Evolutionary conservation across 1,140 invertebrate species (phyloP), one percentile per base, ranked within the genome.

Genomic region (Chlorops oryzae): DNA sequence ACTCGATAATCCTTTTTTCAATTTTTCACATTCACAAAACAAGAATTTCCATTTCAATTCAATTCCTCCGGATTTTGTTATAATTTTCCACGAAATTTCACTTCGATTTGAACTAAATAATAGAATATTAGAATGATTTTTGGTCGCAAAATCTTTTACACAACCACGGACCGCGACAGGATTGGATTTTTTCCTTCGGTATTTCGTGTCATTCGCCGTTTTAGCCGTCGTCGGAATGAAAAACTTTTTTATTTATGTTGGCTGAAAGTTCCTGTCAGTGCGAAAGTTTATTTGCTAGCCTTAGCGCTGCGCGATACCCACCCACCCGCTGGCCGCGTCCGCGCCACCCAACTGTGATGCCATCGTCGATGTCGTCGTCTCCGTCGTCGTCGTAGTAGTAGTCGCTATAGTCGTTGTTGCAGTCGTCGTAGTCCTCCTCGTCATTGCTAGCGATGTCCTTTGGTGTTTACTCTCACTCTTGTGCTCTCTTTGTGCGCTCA

Each of bases 191-290:
- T 54, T 54, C 48, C 44, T 54, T 54, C 48, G 47, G 52, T 54
- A 50, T 54, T 50, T 54, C 43, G 54, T 51, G 54, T 69, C 65
- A 70, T 64, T 70, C 66, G 66, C 65, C 40, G 52, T 54, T 54
- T 54, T 54, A 28, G 43, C 62, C 61, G 66, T 70, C 66, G 66
- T 65, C 62, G 66, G 66, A 69, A 70, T 69, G 65, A 69, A 70
- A 63, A 63, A 65, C 62, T 65, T 69, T 49, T 70, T 70, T 70
- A 70, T 70, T 70, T 70, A 66, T 70, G 63, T 69, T 50, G 52
- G 42, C 43, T 50, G 48, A 50, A 54, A 54, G 52, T 54, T 54
- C 47, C 52, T 54, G 52, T 54, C 52, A 54, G 52, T 50, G 42
- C 52, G 47, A 54, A 54, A 54, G 52, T 54, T 54, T 54, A 53